Conservation (phyloP, 2,113 vertebrate species). For the Dendrocopos noguchii region DNA sequence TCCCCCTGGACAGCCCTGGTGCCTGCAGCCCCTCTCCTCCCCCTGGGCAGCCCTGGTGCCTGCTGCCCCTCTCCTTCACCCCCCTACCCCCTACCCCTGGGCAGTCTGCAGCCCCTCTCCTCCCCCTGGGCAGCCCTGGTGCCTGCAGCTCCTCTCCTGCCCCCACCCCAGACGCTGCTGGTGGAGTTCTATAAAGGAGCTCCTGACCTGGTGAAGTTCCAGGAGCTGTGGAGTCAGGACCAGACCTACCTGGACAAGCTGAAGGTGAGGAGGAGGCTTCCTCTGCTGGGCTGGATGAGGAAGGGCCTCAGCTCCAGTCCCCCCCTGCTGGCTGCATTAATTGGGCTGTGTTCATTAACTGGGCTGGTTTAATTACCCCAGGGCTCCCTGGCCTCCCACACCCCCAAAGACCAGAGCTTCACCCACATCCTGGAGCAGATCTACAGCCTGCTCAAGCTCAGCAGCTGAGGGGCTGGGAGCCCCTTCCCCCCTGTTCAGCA, state of each 20-base stretch:
- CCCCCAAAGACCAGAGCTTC: conserved; percentile 93
- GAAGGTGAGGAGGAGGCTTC: conserved; percentile 78
- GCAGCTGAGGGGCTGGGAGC: conserved; percentile 43
- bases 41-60: neutral
- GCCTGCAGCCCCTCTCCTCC: too few species aligned
- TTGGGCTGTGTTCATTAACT: accelerated
- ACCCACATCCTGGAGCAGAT: conserved; percentile 90
- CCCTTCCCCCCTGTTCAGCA: neutral
- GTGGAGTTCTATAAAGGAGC: conserved; percentile 92
- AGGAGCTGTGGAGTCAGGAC: conserved; percentile 89
- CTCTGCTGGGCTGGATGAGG: neutral
- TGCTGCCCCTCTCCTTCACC: neutral
- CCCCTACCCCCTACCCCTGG: too few species aligned
- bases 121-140: neutral
- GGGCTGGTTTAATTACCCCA: neutral
- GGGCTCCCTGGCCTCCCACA: conserved; percentile 91
- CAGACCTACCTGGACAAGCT: conserved; percentile 94
- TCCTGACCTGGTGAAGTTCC: conserved; percentile 90
- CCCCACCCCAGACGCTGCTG: conserved; percentile 83
- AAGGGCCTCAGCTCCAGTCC: neutral
- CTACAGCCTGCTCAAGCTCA: conserved; percentile 83
- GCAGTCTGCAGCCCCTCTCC: too few species aligned
- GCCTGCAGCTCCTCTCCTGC: too few species aligned
- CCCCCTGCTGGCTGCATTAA: neutral
- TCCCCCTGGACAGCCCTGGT: too few species aligned